A percentile compares a stretch with the other conserved stretches of the same genome.
These are phyloP conservation scores for Volucella inanis DNA, from an alignment of 2,888 invertebrate species.

Conservation along the genomic window DNA sequence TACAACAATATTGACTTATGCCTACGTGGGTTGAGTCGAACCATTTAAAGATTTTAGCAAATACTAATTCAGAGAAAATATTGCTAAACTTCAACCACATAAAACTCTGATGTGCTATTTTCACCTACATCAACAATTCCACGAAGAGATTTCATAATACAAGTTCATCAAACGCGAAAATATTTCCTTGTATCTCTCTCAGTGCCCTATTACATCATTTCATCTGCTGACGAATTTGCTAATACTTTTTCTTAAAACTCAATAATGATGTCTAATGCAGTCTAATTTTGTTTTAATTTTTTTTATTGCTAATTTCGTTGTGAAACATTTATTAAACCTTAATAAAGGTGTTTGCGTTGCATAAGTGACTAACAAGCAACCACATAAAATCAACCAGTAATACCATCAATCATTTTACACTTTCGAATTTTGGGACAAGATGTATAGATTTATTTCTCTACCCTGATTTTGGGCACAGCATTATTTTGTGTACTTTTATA, in stretches of 20 bases:
- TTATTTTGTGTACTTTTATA: no score
- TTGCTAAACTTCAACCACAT: no score
- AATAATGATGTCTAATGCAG: not conserved
- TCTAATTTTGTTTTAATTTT: not conserved
- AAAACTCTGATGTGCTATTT: no score
- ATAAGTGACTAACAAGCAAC: constrained; percentile 10
- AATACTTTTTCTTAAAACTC: constrained; percentile 9
- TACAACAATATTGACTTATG: no score
- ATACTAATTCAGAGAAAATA: no score
- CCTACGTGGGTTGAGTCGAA: no score
- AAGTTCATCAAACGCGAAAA: not conserved
- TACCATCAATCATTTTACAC: not conserved
- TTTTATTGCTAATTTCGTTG: constrained; percentile 21
- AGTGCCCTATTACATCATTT: constrained; percentile 14
- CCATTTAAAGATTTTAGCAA: no score
- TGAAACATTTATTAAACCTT: constrained; percentile 10
- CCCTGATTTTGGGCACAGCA: no score
- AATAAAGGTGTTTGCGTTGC: not conserved
- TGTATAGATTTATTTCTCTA: no score
- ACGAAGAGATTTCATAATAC: no score
- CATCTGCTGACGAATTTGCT: constrained; percentile 16
- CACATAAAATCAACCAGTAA: not conserved
- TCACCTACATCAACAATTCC: no score
- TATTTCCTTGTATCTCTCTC: not conserved
- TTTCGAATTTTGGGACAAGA: no score